These are phyloP conservation scores for Melanotaenia parkinsoni DNA, from an alignment of 2,797 vertebrate species.

Conservation along the genomic window DNA sequence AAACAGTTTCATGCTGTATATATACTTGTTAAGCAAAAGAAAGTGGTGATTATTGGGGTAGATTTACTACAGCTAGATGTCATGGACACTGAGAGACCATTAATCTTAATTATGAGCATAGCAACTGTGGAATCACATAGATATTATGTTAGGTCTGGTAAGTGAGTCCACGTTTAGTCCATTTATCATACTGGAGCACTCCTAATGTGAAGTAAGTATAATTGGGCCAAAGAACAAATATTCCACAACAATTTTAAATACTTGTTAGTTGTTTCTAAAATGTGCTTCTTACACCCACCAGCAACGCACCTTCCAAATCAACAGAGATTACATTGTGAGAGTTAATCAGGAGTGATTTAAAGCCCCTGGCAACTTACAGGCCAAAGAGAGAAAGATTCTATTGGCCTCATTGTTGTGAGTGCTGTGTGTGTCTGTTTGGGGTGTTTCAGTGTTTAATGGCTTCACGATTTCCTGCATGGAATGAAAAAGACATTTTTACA, in stretches of 20 bases:
- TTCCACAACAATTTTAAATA: background rate
- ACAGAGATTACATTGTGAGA: conserved; percentile 24
- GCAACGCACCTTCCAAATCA: conserved; percentile 21
- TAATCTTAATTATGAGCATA: conserved; percentile 29
- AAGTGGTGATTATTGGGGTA: conserved; percentile 10
- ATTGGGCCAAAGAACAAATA: background rate
- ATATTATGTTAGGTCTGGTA: conserved; percentile 29
- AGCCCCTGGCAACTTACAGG: conserved; percentile 22
- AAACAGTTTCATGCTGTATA: background rate
- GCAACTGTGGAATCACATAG: conserved; percentile 23
- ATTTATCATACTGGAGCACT: conserved; percentile 22
- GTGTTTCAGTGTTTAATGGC: conserved; percentile 67
- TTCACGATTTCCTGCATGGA: conserved; percentile 59
- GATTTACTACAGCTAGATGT: conserved; percentile 24
- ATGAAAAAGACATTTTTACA: conserved; percentile 65
- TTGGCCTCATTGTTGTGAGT: conserved; percentile 40
- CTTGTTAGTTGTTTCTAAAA: conserved; percentile 8
- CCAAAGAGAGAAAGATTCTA: conserved; percentile 27
- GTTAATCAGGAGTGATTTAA: conserved; percentile 34
- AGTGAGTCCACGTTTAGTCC: conserved; percentile 17
- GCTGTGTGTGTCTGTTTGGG: conserved; percentile 61
- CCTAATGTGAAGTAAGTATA: background rate
- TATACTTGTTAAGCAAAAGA: background rate
- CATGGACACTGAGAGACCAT: conserved; percentile 19
- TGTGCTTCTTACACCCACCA: conserved; percentile 1